Base-by-base conservation (phyloP, 2,797 vertebrate genomes). In the Lacerta agilis region DNA sequence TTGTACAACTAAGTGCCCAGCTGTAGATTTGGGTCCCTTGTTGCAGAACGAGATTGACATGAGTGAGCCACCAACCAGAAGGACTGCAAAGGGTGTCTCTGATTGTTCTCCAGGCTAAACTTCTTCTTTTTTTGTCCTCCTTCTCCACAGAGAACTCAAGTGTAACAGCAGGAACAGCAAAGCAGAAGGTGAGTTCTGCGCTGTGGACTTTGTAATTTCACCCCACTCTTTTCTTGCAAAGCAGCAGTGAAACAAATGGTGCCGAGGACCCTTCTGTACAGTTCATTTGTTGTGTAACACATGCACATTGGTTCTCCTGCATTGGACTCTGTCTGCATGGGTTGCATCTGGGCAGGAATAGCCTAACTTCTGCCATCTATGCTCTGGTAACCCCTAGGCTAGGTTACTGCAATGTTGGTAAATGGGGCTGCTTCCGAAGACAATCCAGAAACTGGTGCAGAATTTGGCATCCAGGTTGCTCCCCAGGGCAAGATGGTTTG, bases 91-190 rank as follows among this genome's bases (percentile, higher is more conserved):
- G 33, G 23, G 43, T 49, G 64, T 45, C 41, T 72, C 69, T 38
- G 43, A 23, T 43, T 41, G 36, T 45, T 82, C 3, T 5, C 1
- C 18, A 38, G 17, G 71, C 86, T 94, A 83, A 94, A 88, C 78
- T 61, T n/a, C 45, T 71, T 20, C 71, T 75, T 23, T 2, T 3
- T 49, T 20, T 41, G 23, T 20, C 17, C 17, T 93, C 91, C 85
- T 94, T 92, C 78, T 90, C 94, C 92, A 91, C 96, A 97, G 97
- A 96, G 96, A 96, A 94, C 89, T 94, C 93, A 97, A 97, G 95
- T 96, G 96, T 96, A 97, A 96, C 86, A 97, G 95, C 95, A 96
- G 96, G 94, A 96, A 96, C 94, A 94, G 92, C 94, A 97, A 96
- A 95, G 90, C 96, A 92, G 96, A 97, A 95, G 97, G 97, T 97